Evolutionary conservation across 2,113 vertebrate genomes (phyloP), one percentile per base, ranked within the genome.

Genomic region (Pseudorasbora parva): DNA sequence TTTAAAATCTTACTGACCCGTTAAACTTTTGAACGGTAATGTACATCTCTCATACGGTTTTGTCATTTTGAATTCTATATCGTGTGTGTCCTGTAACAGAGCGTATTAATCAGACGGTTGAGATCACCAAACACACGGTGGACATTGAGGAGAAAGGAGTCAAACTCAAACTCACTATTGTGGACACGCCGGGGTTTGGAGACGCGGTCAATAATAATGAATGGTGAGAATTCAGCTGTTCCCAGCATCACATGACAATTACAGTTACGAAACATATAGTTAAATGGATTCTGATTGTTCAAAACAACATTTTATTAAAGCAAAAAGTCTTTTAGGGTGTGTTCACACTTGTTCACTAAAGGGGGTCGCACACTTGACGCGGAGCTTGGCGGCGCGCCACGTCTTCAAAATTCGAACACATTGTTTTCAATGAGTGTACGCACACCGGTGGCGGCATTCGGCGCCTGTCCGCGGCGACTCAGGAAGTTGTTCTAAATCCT

Each of bases 91-190:
- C 49, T 72, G 25, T 72, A 84, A 80, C 92, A 99, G 98, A 99
- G 90, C 96, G 97, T 12, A 99, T 99, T 87, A 98, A 91, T 90
- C 98, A 99, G 85, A 99, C 98, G 0, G 98, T 99, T 23, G 97
- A 99, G 92, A 99, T 99, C 54, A 94, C 97, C 88, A 99, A 99
- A 85, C 98, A 99, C 89, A 99, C 98, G 0, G 97, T 99, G 68
- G 97, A 99, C 94, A 99, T 99, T 0, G 98, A 99, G 80, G 98
- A 99, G 92, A 99, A 99, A 87, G 98, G 98, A 2, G 97, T 99
- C 51, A 99, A 99, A 89, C 93, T 99, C 88, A 99, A 99, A 86
- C 93, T 99, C 86, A 99, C 98, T 83, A 99, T 99, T 47, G 98
- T 99, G 9, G 98, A 99, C 94, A 99, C 98, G 0, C 98, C 98